Percentiles rank a stretch among this genome's conserved stretches.
phyloP scores from a whole-genome alignment of 2,113 vertebrate genomes.

The Equus przewalskii region DNA sequence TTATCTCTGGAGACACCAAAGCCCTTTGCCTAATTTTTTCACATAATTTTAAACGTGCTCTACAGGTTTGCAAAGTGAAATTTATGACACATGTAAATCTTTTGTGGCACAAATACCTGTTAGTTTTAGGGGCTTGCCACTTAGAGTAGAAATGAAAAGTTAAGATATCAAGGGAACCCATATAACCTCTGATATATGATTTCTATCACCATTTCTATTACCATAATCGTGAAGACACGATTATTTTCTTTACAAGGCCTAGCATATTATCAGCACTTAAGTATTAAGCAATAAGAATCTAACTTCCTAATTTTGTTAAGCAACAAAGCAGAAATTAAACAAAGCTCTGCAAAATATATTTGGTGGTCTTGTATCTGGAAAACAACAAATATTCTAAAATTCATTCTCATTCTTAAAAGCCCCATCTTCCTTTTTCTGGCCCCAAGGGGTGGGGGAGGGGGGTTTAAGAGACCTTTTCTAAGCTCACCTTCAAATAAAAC shows the following conservation, averaged over 20 bases:
- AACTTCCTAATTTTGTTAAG: conserved; percentile 38
- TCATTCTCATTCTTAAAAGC: not conserved
- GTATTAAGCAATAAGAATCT: conserved; percentile 11
- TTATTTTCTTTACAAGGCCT: conserved; percentile 8
- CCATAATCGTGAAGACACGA: not conserved
- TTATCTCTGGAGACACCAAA: not conserved
- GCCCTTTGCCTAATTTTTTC: not conserved
- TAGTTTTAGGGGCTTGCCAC: not conserved
- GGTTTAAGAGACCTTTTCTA: conserved; percentile 24
- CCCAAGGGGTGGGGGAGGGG: no score
- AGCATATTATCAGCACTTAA: not conserved
- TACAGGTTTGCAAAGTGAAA: conserved; percentile 15
- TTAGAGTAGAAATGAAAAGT: not conserved
- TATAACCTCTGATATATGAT: not conserved
- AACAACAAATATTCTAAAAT: conserved; percentile 30
- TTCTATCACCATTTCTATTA: not conserved
- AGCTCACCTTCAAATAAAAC: conserved; percentile 59
- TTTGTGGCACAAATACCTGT: not conserved
- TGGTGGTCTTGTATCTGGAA: not conserved
- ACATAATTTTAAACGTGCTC: not conserved
- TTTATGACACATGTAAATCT: not conserved
- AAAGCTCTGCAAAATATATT: conserved; percentile 14
- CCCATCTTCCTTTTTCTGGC: not conserved
- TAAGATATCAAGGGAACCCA: not conserved
- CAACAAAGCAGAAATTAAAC: conserved; percentile 21